Percentiles rank a stretch among this genome's conserved stretches.
Evolutionary conservation across 2,797 vertebrate genomes (phyloP).

Genomic region (Pempheris klunzingeri): DNA sequence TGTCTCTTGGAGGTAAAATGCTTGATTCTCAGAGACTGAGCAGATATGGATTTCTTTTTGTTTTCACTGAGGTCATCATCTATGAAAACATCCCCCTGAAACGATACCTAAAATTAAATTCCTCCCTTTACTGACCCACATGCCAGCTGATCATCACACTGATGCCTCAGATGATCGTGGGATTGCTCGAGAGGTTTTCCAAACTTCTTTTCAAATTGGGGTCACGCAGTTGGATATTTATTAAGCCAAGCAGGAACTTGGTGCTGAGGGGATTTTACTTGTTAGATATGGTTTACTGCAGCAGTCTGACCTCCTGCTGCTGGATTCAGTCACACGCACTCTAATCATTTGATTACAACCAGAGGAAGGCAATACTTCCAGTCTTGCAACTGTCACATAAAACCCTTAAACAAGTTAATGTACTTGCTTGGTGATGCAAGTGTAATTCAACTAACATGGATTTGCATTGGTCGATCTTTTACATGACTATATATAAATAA

Average conservation of each 20-base stretch:
- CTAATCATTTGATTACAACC: constrained; percentile 60
- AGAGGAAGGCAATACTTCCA: constrained; percentile 45
- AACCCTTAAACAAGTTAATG: constrained; percentile 10
- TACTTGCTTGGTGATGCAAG: constrained; percentile 20
- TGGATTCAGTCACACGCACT: constrained; percentile 55
- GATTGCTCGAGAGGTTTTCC: constrained; percentile 16
- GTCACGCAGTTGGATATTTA: constrained; percentile 65
- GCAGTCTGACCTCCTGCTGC: constrained; percentile 61
- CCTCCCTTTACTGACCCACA: neutral
- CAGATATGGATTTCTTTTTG: neutral
- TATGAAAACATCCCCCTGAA: neutral
- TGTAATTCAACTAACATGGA: constrained; percentile 35
- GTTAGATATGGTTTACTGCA: constrained; percentile 69
- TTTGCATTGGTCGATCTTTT: constrained; percentile 40
- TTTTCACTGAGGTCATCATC: constrained; percentile 2
- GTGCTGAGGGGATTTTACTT: constrained; percentile 65
- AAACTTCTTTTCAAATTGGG: constrained; percentile 40
- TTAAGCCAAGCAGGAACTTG: constrained; percentile 56
- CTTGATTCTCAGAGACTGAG: neutral
- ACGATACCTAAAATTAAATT: constrained; percentile 5
- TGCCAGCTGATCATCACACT: constrained; percentile 3
- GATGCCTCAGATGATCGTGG: constrained; percentile 1
- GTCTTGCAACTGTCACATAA: constrained; percentile 26
- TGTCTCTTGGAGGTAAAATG: neutral
- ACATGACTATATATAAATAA: no score